Evolutionary conservation across 2,797 vertebrate species (phyloP).

Genomic region (Hippocampus kuda): DNA sequence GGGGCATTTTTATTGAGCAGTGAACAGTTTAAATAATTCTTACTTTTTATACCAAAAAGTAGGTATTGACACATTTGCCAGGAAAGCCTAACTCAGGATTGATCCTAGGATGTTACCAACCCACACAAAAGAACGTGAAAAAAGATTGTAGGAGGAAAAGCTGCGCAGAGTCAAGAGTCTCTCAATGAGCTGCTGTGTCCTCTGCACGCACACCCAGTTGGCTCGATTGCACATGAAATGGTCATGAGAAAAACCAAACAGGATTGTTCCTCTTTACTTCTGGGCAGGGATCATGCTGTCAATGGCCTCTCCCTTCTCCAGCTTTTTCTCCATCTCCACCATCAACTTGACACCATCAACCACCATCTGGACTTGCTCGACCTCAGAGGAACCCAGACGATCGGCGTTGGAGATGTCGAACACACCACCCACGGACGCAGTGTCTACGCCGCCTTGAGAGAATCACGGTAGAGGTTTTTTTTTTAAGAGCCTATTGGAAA

Average conservation of each 20-base stretch:
- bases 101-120: constrained; percentile 70
- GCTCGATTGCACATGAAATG: constrained; percentile 46
- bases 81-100: constrained; percentile 52
- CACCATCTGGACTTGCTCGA: constrained; percentile 90
- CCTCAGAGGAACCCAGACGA: constrained; percentile 89
- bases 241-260: constrained; percentile 50
- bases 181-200: constrained; percentile 49
- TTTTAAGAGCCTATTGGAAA: neutral
- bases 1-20: constrained; percentile 65
- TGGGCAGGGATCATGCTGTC: constrained; percentile 94
- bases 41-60: constrained; percentile 62
- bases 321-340: constrained; percentile 97
- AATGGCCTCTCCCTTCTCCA: constrained; percentile 87
- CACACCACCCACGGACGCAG: constrained; percentile 84
- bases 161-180: constrained; percentile 65
- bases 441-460: constrained; percentile 84
- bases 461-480: neutral
- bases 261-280: constrained; percentile 67
- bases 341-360: constrained; percentile 96
- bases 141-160: constrained; percentile 36
- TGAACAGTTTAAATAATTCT: constrained; percentile 53
- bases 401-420: constrained; percentile 96
- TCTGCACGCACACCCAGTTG: constrained; percentile 41
- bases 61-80: constrained; percentile 51
- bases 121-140: constrained; percentile 50